phyloP scores from a whole-genome alignment of 1,140 invertebrate genomes.

The Drosophila quadrilineata region DNA sequence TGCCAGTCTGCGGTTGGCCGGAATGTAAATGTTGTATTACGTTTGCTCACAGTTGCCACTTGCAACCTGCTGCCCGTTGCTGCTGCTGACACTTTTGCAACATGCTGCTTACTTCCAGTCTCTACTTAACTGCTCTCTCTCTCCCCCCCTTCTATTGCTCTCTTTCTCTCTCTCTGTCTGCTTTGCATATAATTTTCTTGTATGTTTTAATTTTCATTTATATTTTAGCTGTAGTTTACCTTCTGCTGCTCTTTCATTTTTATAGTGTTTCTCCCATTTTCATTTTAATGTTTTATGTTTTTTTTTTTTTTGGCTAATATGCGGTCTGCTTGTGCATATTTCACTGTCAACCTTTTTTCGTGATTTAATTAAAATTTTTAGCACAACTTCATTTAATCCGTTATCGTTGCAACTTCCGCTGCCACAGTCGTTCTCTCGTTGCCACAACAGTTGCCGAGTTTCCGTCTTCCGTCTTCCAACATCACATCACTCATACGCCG shows the following conservation, averaged over 20 bases:
- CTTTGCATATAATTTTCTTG: too few species aligned
- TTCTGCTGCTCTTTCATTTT: background rate
- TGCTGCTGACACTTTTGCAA: constrained; percentile 21
- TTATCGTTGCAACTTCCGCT: constrained; percentile 17
- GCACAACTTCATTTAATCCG: constrained; percentile 34
- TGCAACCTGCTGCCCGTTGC: constrained; percentile 17
- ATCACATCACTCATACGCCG: constrained; percentile 59
- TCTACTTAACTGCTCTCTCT: constrained; percentile 4
- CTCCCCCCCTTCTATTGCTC: background rate
- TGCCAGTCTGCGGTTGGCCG: constrained; percentile 49
- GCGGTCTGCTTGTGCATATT: constrained; percentile 45
- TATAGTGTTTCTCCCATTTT: background rate
- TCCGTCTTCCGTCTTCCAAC: constrained; percentile 11
- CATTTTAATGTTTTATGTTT: background rate
- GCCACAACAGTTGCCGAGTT: background rate
- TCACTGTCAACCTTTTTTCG: constrained; percentile 48
- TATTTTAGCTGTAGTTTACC: too few species aligned
- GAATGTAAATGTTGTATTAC: constrained; percentile 72
- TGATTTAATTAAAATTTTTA: constrained; percentile 64
- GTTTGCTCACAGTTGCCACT: constrained; percentile 50
- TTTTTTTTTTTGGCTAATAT: constrained; percentile 46
- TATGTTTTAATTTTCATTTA: too few species aligned
- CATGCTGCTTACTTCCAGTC: constrained; percentile 24
- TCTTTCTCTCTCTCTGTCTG: background rate
- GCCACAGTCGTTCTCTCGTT: background rate